Evolutionary conservation across 2,797 vertebrate species (phyloP).

Genomic region (Melanotaenia maccullochi): DNA sequence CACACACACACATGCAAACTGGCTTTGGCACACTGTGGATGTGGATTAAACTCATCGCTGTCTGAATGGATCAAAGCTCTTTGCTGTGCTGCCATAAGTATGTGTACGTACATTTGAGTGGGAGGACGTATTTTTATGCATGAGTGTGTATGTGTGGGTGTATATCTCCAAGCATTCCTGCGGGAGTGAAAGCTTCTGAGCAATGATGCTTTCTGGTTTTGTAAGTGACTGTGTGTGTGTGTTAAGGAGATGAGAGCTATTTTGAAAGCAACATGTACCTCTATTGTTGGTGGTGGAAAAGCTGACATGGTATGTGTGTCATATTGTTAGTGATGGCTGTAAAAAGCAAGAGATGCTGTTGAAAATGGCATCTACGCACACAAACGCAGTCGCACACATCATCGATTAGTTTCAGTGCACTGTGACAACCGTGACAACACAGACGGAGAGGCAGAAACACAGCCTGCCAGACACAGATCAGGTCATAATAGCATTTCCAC

Average conservation of each 20-base stretch:
- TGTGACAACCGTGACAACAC: conserved; percentile 48
- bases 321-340: conserved; percentile 32
- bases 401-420: conserved; percentile 42
- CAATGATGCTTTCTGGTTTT: conserved; percentile 55
- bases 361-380: conserved; percentile 57
- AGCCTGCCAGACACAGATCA: conserved; percentile 43
- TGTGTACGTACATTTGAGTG: conserved; percentile 57
- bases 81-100: conserved; percentile 56
- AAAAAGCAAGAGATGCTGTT: conserved; percentile 42
- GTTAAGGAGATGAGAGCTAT: background rate
- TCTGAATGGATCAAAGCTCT: conserved; percentile 71
- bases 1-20: conserved; percentile 28
- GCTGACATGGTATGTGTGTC: conserved; percentile 9
- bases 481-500: conserved; percentile 57
- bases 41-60: conserved; percentile 72
- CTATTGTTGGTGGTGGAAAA: conserved; percentile 38
- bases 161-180: conserved; percentile 43
- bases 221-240: conserved; percentile 21
- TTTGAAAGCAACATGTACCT: conserved; percentile 35
- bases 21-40: conserved; percentile 57
- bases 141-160: conserved; percentile 11
- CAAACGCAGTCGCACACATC: conserved; percentile 9
- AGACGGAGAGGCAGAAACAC: conserved; percentile 34
- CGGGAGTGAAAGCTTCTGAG: conserved; percentile 50
- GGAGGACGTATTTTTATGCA: conserved; percentile 42